These are phyloP conservation scores for Sitta europaea DNA, from an alignment of 2,113 vertebrate species.

Conservation along the genomic window DNA sequence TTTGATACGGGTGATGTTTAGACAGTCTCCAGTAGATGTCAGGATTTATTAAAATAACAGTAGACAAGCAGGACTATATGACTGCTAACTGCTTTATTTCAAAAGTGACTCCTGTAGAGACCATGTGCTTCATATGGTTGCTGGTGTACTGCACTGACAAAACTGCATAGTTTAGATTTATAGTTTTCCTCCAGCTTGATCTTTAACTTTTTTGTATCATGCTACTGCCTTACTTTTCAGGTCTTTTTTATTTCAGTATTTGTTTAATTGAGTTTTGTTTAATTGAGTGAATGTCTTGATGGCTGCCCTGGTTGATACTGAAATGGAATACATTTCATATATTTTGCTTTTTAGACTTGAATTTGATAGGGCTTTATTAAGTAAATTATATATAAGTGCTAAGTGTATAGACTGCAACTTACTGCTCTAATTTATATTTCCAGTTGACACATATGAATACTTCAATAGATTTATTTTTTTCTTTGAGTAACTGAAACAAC, in stretches of 20 bases:
- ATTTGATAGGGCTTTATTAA: not conserved
- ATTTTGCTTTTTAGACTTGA: not conserved
- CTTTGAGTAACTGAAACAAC: not conserved
- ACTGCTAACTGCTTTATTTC: not conserved
- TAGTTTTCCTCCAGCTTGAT: not conserved
- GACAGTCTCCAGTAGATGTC: slow-evolving; percentile 68
- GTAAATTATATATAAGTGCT: not conserved
- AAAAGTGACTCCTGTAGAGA: not conserved
- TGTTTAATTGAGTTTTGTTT: not conserved
- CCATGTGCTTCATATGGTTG: not conserved
- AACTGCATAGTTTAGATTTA: not conserved
- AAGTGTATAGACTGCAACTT: not conserved
- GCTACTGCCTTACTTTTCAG: not conserved
- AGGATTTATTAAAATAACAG: slow-evolving; percentile 26
- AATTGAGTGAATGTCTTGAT: not conserved
- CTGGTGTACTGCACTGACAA: not conserved
- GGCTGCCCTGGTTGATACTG: not conserved
- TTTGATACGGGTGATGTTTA: not conserved
- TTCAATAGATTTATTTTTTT: not conserved
- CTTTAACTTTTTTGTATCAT: not conserved
- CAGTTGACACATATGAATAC: not conserved
- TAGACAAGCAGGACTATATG: not conserved
- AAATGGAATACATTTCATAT: not conserved
- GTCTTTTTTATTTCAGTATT: not conserved
- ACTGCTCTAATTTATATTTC: not conserved